These are phyloP conservation scores for Balanococcus diminutus DNA, from an alignment of 2,888 invertebrate species.

Conservation along the genomic window DNA sequence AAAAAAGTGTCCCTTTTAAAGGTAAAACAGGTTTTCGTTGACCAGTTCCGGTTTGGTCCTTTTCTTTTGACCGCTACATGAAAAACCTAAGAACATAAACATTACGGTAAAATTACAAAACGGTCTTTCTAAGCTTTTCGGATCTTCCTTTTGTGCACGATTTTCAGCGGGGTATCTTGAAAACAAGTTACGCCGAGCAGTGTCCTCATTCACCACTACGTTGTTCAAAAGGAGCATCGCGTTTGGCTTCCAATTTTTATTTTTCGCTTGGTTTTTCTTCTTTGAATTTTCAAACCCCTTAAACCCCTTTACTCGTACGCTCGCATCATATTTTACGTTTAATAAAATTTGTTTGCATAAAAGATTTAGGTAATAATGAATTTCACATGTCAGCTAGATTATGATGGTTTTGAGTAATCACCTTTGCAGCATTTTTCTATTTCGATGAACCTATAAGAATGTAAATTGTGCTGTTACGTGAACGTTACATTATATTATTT, in stretches of 20 bases:
- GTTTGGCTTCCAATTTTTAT: constrained; percentile 37
- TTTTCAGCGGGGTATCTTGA: constrained; percentile 52
- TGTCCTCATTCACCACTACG: constrained; percentile 14
- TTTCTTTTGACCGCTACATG: constrained; percentile 24
- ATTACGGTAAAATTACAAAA: constrained; percentile 56
- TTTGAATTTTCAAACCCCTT: constrained; percentile 27
- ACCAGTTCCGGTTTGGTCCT: constrained; percentile 48
- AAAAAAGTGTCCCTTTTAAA: constrained; percentile 47
- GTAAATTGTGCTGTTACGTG: not conserved
- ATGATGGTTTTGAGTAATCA: constrained; percentile 52
- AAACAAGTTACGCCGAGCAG: constrained; percentile 48
- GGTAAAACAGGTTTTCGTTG: constrained; percentile 52
- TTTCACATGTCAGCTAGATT: constrained; percentile 52
- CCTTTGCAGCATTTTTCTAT: constrained; percentile 50
- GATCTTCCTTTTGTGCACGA: constrained; percentile 49
- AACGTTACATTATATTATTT: not conserved
- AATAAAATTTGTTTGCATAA: constrained; percentile 53
- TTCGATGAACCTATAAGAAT: constrained; percentile 44
- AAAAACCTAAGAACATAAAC: constrained; percentile 55
- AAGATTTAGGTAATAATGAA: constrained; percentile 45
- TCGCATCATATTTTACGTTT: constrained; percentile 49
- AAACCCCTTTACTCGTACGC: not conserved
- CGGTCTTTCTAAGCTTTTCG: constrained; percentile 48
- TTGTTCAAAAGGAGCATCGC: constrained; percentile 16
- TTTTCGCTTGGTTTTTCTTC: constrained; percentile 42